Evolutionary conservation across 2,797 vertebrate species (phyloP).

Genomic region (Meda fulgida): DNA sequence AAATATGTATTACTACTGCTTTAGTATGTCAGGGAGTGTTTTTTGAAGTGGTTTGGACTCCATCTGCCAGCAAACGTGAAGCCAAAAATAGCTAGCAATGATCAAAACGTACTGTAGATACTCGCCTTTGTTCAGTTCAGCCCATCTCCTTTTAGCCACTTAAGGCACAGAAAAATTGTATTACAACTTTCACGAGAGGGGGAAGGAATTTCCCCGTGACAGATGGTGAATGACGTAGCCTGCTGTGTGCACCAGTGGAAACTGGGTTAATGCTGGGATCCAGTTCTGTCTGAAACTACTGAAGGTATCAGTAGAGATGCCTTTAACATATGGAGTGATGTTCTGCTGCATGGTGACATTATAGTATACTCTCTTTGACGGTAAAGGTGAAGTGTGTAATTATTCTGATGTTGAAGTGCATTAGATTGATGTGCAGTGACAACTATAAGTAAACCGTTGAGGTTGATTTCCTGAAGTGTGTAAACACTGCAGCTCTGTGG

Average conservation of each 20-base stretch:
- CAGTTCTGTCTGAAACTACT: conserved; percentile 26
- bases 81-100: conserved; percentile 33
- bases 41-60: conserved; percentile 28
- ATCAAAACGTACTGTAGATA: conserved; percentile 33
- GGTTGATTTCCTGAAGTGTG: neutral
- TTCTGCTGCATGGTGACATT: neutral
- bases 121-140: conserved; percentile 39
- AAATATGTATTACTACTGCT: neutral
- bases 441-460: neutral
- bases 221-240: conserved; percentile 57
- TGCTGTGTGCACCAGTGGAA: conserved; percentile 42
- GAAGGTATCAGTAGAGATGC: neutral
- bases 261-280: conserved; percentile 41
- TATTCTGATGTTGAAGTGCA: neutral
- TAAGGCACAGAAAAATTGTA: conserved; percentile 15
- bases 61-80: conserved; percentile 39
- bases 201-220: conserved; percentile 56
- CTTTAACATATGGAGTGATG: neutral
- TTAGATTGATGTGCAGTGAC: neutral
- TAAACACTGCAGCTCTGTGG: neutral
- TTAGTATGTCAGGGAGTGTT: neutral
- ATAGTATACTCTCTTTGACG: neutral
- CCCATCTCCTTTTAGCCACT: conserved; percentile 15
- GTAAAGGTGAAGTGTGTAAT: neutral
- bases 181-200: conserved; percentile 39